Conservation (phyloP, 64 coral and sea anemone genomes). For the Montipora efflorescens region DNA sequence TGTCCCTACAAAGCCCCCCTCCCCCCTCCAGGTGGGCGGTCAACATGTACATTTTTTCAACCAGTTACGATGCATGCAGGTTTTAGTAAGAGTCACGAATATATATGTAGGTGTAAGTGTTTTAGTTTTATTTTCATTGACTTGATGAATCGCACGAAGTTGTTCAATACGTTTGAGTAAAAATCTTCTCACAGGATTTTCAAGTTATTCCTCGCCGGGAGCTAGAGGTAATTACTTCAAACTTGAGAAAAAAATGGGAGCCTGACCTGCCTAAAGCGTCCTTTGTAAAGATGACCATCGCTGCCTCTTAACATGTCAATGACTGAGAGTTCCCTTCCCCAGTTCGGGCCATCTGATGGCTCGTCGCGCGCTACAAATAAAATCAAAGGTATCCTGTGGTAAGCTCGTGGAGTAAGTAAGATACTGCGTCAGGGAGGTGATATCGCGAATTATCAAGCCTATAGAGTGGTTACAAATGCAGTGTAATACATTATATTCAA, state of each 20-base stretch:
- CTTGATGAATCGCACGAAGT: not conserved
- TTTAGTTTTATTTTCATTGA: not conserved
- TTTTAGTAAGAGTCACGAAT: not conserved
- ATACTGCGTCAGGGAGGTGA: no score
- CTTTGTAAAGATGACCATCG: constrained; percentile 91
- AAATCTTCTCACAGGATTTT: not conserved
- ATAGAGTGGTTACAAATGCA: no score
- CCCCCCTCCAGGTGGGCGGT: no score
- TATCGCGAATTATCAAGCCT: no score
- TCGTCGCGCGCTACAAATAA: constrained; percentile 66
- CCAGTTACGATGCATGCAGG: not conserved
- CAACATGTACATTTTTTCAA: no score
- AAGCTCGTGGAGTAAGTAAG: no score
- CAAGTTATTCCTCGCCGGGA: no score
- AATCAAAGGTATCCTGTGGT: no score
- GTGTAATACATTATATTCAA: no score
- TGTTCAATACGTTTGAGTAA: not conserved
- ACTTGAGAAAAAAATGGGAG: not conserved
- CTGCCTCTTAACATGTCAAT: constrained; percentile 87
- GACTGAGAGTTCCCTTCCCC: constrained; percentile 86
- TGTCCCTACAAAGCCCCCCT: no score
- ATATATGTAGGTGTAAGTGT: not conserved
- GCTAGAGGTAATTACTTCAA: no score
- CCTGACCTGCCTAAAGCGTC: constrained; percentile 44
- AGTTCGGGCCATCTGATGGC: constrained; percentile 35